A percentile compares a stretch with the other conserved stretches of the same genome.
These are phyloP conservation scores for Phrynocephalus versicolor DNA, from an alignment of 2,113 vertebrate genomes.

Conservation along the genomic window DNA sequence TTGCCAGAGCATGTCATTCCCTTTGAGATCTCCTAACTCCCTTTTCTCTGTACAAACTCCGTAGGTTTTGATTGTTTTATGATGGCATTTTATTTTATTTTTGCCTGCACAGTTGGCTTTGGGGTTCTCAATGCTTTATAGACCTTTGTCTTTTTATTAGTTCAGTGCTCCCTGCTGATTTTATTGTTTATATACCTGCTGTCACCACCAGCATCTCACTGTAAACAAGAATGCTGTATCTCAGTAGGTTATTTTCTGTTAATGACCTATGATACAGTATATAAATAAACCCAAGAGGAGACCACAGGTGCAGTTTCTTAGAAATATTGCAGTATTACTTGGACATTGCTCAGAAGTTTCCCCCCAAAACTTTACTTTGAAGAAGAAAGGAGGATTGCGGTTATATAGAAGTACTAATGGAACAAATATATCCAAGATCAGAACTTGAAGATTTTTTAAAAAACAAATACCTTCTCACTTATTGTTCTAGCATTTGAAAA, in stretches of 20 bases:
- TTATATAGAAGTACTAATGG: constrained; percentile 61
- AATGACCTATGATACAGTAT: constrained; percentile 80
- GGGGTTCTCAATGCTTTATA: constrained; percentile 73
- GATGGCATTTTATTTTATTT: constrained; percentile 77
- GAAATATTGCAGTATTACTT: constrained; percentile 77
- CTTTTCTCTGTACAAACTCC: constrained; percentile 71
- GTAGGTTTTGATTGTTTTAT: constrained; percentile 77
- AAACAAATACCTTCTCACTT: no score
- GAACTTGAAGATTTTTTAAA: neutral
- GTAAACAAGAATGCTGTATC: constrained; percentile 82
- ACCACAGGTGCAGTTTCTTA: constrained; percentile 80
- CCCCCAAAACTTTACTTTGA: constrained; percentile 65
- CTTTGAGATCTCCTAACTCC: constrained; percentile 35
- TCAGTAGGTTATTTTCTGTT: constrained; percentile 83
- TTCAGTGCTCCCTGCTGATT: constrained; percentile 80
- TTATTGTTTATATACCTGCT: constrained; percentile 82
- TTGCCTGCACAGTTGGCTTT: constrained; percentile 76
- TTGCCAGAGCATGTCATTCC: no score
- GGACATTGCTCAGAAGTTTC: constrained; percentile 51
- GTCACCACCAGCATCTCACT: constrained; percentile 79
- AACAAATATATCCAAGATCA: constrained; percentile 61
- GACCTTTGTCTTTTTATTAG: constrained; percentile 81
- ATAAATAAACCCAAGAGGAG: constrained; percentile 78
- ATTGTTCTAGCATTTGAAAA: no score
- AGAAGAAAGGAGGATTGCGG: constrained; percentile 59